Conservation (phyloP, 2,888 invertebrate genomes). For the Habrosyne pyritoides region DNA sequence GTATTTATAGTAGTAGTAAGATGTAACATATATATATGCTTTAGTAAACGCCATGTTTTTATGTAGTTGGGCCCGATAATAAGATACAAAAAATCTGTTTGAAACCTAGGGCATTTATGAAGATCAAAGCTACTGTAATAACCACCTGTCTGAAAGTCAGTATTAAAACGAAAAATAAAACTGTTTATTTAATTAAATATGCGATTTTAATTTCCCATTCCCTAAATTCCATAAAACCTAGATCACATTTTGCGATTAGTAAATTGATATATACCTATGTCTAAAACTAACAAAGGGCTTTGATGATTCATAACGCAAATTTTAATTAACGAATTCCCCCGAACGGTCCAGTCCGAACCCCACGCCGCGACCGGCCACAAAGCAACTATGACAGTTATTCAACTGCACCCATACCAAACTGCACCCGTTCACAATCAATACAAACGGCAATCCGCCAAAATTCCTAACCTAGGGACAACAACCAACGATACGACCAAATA, state of each 20-base stretch:
- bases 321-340: constrained; percentile 67
- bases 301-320: constrained; percentile 51
- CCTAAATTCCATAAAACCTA: background rate
- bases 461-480: constrained; percentile 47
- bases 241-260: no score
- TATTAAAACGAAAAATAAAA: no score
- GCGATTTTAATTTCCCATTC: no score
- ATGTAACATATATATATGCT: no score
- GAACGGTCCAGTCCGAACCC: constrained; percentile 49
- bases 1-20: no score
- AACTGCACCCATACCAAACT: constrained; percentile 30
- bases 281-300: constrained; percentile 24
- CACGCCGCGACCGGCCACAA: constrained; percentile 47
- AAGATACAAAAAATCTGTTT: no score
- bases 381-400: constrained; percentile 67
- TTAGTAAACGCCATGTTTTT: no score
- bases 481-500: constrained; percentile 22
- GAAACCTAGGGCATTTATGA: no score
- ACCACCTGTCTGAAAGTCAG: no score
- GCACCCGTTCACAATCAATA: constrained; percentile 33
- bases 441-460: constrained; percentile 49
- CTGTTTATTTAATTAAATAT: no score
- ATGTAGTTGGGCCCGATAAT: no score
- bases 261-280: background rate
- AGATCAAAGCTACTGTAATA: no score